A percentile compares a stretch with the other conserved stretches of the same genome.
These are phyloP conservation scores for Acanthosoma haemorrhoidale DNA, from an alignment of 2,888 invertebrate genomes.

Conservation along the genomic window DNA sequence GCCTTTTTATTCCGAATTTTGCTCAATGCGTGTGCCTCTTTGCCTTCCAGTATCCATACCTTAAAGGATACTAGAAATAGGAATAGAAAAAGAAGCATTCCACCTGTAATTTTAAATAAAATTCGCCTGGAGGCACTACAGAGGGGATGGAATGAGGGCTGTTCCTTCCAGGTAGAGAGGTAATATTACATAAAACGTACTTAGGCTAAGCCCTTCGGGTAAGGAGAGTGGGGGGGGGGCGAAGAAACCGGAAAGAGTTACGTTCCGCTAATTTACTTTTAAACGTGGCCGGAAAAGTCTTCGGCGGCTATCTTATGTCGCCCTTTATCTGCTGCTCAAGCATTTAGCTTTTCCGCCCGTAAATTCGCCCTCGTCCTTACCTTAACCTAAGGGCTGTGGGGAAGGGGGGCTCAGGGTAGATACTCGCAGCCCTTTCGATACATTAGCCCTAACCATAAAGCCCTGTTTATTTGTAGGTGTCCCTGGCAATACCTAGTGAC, in stretches of 20 bases:
- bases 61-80: neutral
- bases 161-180: neutral
- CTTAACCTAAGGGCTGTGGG: neutral
- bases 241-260: neutral
- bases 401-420: neutral
- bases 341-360: neutral
- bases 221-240: neutral
- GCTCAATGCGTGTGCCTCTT: no score
- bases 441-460: neutral
- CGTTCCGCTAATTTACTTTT: constrained; percentile 8
- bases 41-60: no score
- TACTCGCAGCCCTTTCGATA: neutral
- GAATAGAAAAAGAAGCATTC: neutral
- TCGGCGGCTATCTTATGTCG: neutral
- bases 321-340: constrained; percentile 2
- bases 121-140: no score
- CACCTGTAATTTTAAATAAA: neutral
- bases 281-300: neutral
- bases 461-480: neutral
- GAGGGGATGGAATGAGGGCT: neutral
- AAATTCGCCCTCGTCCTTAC: neutral
- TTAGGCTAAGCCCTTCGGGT: neutral
- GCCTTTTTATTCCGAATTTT: no score
- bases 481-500: no score
- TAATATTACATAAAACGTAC: constrained; percentile 12